Conservation (phyloP, 2,797 vertebrate genomes). For the Eidolon dupreanum region DNA sequence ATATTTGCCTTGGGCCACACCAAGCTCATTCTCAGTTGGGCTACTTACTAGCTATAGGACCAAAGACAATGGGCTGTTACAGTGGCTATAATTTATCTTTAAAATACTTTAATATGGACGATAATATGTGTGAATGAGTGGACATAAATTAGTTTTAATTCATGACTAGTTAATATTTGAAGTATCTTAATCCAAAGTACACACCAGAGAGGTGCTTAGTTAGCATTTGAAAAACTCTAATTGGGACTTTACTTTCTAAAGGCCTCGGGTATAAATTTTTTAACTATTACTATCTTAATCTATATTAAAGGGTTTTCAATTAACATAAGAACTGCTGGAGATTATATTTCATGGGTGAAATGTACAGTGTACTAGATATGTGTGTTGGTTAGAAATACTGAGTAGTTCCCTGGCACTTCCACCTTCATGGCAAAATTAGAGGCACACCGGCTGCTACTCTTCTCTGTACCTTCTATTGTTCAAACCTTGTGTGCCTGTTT, state of each 20-base stretch:
- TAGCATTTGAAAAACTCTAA: neutral
- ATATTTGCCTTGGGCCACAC: neutral
- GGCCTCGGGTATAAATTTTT: neutral
- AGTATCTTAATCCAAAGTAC: neutral
- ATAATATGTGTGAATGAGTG: neutral
- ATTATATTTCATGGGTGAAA: neutral
- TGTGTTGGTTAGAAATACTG: neutral
- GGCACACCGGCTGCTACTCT: neutral
- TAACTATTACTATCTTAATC: neutral
- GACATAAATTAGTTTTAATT: neutral
- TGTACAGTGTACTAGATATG: neutral
- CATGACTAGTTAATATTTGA: neutral
- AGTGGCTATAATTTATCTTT: neutral
- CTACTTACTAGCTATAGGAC: neutral
- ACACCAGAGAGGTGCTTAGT: neutral
- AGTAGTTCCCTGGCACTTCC: neutral
- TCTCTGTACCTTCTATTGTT: neutral
- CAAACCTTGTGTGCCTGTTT: neutral
- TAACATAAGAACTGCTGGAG: neutral
- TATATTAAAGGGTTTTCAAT: neutral
- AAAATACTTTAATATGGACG: neutral
- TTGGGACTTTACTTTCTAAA: constrained; percentile 1
- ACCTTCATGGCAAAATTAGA: neutral
- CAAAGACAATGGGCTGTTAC: neutral
- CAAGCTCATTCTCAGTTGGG: neutral